phyloP scores from a whole-genome alignment of 2,888 invertebrate species.

The Leistus spinibarbis region DNA sequence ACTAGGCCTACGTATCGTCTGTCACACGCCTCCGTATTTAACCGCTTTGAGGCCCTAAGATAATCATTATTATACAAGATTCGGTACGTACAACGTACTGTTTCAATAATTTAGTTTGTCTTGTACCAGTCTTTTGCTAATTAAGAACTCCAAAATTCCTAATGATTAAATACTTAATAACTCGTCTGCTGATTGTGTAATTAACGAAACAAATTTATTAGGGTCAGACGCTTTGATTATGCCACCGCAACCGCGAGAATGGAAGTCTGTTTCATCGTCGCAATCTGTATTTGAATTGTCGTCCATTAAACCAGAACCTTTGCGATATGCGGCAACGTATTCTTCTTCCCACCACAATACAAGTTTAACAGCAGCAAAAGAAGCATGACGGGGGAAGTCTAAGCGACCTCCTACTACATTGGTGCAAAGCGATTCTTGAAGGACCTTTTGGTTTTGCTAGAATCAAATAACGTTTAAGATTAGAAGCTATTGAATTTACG shows the following conservation, averaged over 20 bases:
- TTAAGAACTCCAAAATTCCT: slow-evolving; percentile 1
- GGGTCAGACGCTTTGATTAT: slow-evolving; percentile 79
- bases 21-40: no score
- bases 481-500: no score
- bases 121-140: slow-evolving; percentile 10
- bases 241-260: slow-evolving; percentile 58
- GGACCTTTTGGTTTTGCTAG: slow-evolving; percentile 73
- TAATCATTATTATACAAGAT: no score
- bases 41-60: no score
- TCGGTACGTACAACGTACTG: no score
- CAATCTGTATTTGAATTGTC: slow-evolving; percentile 58
- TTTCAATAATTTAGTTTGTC: background rate
- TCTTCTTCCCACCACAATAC: slow-evolving; percentile 89
- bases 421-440: slow-evolving; percentile 78
- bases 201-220: slow-evolving; percentile 72
- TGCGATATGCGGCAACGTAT: slow-evolving; percentile 76
- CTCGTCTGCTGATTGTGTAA: slow-evolving; percentile 75
- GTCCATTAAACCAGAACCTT: slow-evolving; percentile 62
- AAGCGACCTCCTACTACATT: slow-evolving; percentile 81
- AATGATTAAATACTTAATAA: slow-evolving; percentile 62
- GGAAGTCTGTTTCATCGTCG: slow-evolving; percentile 56
- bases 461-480: background rate
- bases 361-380: slow-evolving; percentile 82
- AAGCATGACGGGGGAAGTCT: slow-evolving; percentile 83
- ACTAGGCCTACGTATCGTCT: no score